Percentiles rank a stretch among this genome's conserved stretches.
Evolutionary conservation across 2,113 vertebrate species (phyloP).

Genomic region (Myodes glareolus): DNA sequence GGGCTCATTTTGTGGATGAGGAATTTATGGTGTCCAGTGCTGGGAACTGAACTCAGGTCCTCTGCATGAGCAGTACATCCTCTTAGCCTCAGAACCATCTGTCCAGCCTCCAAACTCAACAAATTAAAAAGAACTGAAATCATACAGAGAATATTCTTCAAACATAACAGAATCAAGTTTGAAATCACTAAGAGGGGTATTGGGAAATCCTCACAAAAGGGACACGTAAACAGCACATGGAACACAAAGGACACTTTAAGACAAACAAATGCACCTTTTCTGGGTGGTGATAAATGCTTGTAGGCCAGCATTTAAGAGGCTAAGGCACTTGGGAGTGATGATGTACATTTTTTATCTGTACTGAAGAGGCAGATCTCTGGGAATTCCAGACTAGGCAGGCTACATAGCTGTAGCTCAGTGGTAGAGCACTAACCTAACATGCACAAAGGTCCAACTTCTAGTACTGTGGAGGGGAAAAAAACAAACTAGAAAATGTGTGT

Average conservation of each 20-base stretch:
- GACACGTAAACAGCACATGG: slow-evolving; percentile 17
- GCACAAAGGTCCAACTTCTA: background rate
- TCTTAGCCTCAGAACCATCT: background rate
- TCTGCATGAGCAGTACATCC: background rate
- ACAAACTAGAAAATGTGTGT: background rate
- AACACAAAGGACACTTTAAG: background rate
- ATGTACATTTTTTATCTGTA: background rate
- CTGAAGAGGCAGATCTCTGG: background rate
- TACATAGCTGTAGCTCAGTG: background rate
- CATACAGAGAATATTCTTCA: background rate
- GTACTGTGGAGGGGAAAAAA: background rate
- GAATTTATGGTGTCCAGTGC: background rate
- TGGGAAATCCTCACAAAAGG: background rate
- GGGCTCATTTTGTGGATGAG: background rate
- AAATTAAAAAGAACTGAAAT: background rate
- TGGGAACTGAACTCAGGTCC: background rate
- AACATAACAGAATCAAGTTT: slow-evolving; percentile 11
- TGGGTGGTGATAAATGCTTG: background rate
- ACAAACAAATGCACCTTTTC: background rate
- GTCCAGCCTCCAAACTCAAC: background rate
- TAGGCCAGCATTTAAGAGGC: background rate
- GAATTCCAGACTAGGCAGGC: background rate
- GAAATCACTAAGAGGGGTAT: slow-evolving; percentile 7
- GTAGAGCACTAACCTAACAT: background rate
- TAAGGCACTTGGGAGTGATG: background rate